Evolutionary conservation across 2,113 vertebrate genomes (phyloP), one percentile per base, ranked within the genome.

Genomic region (Dromiciops gliroides): DNA sequence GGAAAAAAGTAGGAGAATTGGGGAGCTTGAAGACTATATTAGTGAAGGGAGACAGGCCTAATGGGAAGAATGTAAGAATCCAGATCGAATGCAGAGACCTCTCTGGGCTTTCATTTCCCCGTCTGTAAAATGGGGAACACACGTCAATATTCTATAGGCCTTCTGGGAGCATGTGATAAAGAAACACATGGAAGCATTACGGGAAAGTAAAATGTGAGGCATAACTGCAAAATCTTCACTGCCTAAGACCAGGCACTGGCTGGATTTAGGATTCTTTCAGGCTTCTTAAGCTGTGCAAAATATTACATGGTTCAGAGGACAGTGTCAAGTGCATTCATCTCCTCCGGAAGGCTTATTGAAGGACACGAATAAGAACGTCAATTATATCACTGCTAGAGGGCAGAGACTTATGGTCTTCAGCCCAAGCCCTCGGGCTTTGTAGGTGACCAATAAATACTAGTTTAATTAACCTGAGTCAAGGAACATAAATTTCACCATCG

Each of bases 191-290:
- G 22, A 1, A 31, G 44, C 48, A 16, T 49, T 90, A n/a, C 3
- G 1, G 48, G 28, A 49, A 48, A 83, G 50, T 0, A 0, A 16
- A 0, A 3, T 7, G 4, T 11, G 12, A 23, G 0, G 0, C 0
- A 1, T 9, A 22, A 44, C 26, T 6, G 49, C 3, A 1, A 51
- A 0, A 0, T 12, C 88, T 49, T 8, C 0, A 0, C 51, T 48
- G 88, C 31, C 89, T 44, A 88, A 0, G 23, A 51, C 48, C 19
- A 0, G 0, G 47, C 31, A 23, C 1, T 6, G 56, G 44, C 52
- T n/a, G 89, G 37, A 16, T 49, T 50, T n/a, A 14, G 90, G 75
- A 75, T 90, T 93, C 90, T 95, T 94, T 51, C 8, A 49, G 51
- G 91, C 3, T 53, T 53, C 24, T 67, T 47, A 90, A 92, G 89